Conservation (phyloP, 2,888 invertebrate species). For the Pseudococcus longispinus region DNA sequence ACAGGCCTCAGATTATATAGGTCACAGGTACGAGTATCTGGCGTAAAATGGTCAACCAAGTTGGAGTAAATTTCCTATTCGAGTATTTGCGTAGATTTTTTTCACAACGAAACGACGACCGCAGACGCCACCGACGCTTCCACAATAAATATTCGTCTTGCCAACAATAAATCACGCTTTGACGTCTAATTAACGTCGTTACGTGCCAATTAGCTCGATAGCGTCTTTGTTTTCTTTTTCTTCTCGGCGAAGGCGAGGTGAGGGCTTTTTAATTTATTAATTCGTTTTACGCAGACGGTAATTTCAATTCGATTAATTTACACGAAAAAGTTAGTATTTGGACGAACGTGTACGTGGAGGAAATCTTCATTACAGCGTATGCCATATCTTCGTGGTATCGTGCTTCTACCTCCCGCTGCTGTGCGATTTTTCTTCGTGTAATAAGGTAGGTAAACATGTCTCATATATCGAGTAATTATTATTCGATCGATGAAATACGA, state of each 20-base stretch:
- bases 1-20: neutral
- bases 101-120: neutral
- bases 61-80: neutral
- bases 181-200: constrained; percentile 32
- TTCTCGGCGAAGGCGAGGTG: neutral
- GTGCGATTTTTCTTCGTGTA: neutral
- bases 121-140: neutral
- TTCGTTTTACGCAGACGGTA: neutral
- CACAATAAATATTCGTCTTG: constrained; percentile 13
- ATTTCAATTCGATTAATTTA: constrained; percentile 30
- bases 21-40: neutral
- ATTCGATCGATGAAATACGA: constrained; percentile 8
- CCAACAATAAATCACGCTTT: constrained; percentile 28
- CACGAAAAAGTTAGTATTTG: neutral
- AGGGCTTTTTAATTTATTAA: neutral
- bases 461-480: neutral
- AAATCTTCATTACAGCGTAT: neutral
- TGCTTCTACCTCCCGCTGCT: neutral
- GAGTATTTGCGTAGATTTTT: neutral
- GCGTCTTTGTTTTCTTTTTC: constrained; percentile 9
- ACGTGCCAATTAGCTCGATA: constrained; percentile 41
- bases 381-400: neutral
- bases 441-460: neutral
- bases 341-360: neutral
- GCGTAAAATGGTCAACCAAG: constrained; percentile 26